These are phyloP conservation scores for Euura lappo DNA, from an alignment of 1,140 invertebrate species.

Conservation along the genomic window DNA sequence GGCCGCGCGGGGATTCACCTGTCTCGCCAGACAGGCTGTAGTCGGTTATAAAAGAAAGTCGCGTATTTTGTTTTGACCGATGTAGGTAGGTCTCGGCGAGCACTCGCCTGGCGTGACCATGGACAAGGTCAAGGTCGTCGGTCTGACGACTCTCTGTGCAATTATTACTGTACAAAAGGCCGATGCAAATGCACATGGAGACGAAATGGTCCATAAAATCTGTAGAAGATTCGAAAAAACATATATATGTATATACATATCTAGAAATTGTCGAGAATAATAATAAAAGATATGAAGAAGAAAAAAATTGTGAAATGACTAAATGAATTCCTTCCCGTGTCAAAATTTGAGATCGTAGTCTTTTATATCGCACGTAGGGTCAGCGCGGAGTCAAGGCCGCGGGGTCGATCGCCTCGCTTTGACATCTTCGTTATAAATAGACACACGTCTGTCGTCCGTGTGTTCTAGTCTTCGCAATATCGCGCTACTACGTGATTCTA, in stretches of 20 bases:
- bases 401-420: slow-evolving; percentile 49
- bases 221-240: too few relatives aligned
- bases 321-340: too few relatives aligned
- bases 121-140: slow-evolving; percentile 54
- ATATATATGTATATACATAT: too few relatives aligned
- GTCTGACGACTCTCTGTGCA: slow-evolving; percentile 14
- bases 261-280: too few relatives aligned
- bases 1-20: not conserved
- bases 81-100: slow-evolving; percentile 34
- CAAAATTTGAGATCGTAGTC: too few relatives aligned
- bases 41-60: slow-evolving; percentile 24
- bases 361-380: not conserved
- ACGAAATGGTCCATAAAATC: too few relatives aligned
- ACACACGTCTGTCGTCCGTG: too few relatives aligned
- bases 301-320: too few relatives aligned
- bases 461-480: not conserved
- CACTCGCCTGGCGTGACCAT: slow-evolving; percentile 22
- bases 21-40: not conserved
- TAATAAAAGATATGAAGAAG: too few relatives aligned
- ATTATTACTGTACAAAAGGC: too few relatives aligned
- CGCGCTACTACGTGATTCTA: too few relatives aligned
- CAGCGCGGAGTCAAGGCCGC: slow-evolving; percentile 46
- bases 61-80: slow-evolving; percentile 39
- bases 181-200: too few relatives aligned
- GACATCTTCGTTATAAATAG: slow-evolving; percentile 47